Evolutionary conservation across 2,888 invertebrate species (phyloP).

Genomic region (Iphiclides podalirius): DNA sequence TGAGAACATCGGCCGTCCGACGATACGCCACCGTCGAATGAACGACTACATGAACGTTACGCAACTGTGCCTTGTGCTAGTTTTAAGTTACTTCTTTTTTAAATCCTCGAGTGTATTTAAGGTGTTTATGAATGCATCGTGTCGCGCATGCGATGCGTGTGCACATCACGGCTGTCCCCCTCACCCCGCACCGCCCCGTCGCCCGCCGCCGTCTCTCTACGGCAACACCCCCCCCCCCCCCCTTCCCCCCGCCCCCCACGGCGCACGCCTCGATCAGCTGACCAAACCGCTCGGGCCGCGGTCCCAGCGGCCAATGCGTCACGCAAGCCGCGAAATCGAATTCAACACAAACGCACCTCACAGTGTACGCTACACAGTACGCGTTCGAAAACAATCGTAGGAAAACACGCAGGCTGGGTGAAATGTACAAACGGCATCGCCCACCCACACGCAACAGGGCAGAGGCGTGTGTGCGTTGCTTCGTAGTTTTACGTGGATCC

Average conservation of each 20-base stretch:
- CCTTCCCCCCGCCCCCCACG: conserved; percentile 30
- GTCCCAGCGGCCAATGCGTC: conserved; percentile 50
- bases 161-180: conserved; percentile 38
- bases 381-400: conserved; percentile 18
- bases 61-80: conserved; percentile 60
- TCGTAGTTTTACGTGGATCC: conserved; percentile 8
- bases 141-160: conserved; percentile 46
- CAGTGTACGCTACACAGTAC: conserved; percentile 23
- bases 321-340: conserved; percentile 44
- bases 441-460: conserved; percentile 17
- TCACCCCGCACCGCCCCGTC: conserved; percentile 25
- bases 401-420: conserved; percentile 33
- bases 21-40: conserved; percentile 22
- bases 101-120: conserved; percentile 4
- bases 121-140: conserved; percentile 47
- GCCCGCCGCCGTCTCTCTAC: conserved; percentile 11
- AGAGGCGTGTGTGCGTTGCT: conserved; percentile 23
- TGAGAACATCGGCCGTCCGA: conserved; percentile 12
- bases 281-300: conserved; percentile 51
- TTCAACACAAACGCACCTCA: conserved; percentile 44
- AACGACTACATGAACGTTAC: conserved; percentile 58
- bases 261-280: conserved; percentile 68
- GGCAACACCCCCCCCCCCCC: conserved; percentile 27
- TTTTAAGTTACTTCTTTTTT: conserved; percentile 36
- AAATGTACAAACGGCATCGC: conserved; percentile 14